Percentiles rank a stretch among this genome's conserved stretches.
phyloP scores from a whole-genome alignment of 1,140 invertebrate species.

The Cardiocondyla obscurior region DNA sequence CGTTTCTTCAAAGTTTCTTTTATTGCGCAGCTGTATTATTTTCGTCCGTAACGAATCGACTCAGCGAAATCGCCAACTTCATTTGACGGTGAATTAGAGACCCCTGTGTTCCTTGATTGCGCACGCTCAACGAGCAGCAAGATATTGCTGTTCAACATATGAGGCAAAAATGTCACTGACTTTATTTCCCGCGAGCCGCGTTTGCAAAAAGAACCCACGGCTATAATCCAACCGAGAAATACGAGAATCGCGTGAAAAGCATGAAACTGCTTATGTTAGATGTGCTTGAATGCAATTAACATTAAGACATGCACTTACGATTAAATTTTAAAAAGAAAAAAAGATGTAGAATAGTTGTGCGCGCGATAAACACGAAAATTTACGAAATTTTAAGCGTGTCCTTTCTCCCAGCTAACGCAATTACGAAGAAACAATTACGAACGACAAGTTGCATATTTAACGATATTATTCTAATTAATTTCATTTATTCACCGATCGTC shows the following conservation, averaged over 20 bases:
- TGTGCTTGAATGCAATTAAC: neutral
- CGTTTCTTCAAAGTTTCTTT: conserved; percentile 52
- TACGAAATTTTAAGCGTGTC: neutral
- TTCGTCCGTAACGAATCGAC: conserved; percentile 36
- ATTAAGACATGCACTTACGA: neutral
- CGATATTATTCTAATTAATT: neutral
- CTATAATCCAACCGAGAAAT: neutral
- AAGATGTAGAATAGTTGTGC: neutral
- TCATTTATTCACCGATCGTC: conserved; percentile 33
- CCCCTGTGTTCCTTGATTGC: conserved; percentile 10
- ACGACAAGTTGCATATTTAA: neutral
- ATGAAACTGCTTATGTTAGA: too few species aligned
- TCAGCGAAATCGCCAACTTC: conserved; percentile 34
- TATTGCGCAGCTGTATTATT: conserved; percentile 24
- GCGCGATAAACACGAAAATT: neutral
- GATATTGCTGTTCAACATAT: neutral
- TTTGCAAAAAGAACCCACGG: neutral
- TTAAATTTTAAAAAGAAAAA: neutral
- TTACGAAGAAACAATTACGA: neutral
- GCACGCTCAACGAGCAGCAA: neutral
- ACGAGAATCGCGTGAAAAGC: neutral
- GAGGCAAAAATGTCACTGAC: neutral
- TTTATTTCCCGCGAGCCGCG: neutral
- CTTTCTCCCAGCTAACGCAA: neutral
- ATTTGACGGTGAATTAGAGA: conserved; percentile 38